Evolutionary conservation across 2,888 invertebrate genomes (phyloP).

Genomic region (Eristalis intricaria): DNA sequence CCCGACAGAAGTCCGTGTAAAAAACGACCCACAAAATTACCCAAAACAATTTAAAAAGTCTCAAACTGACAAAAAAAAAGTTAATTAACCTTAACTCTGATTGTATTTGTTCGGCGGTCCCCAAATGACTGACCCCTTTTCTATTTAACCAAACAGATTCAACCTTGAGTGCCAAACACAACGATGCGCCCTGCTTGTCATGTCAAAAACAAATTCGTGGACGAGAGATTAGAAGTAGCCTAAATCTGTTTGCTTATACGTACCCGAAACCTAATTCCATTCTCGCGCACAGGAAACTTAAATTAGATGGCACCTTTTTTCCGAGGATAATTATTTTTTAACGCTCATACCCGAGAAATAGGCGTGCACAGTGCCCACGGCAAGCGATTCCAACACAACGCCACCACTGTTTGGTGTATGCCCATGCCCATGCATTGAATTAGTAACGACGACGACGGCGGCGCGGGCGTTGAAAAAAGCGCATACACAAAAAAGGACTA

Average conservation of each 20-base stretch:
- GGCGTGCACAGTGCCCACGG: conserved; percentile 43
- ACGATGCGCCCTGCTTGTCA: conserved; percentile 55
- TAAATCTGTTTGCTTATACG: conserved; percentile 57
- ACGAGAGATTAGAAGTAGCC: conserved; percentile 25
- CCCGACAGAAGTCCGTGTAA: background rate
- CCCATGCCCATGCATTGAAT: background rate
- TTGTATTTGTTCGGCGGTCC: conserved; percentile 23
- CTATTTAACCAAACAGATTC: conserved; percentile 8
- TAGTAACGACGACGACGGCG: background rate
- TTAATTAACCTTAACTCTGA: conserved; percentile 56
- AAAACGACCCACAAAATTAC: background rate
- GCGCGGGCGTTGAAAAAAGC: conserved; percentile 51
- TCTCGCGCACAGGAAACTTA: conserved; percentile 20
- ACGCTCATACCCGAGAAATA: conserved; percentile 12
- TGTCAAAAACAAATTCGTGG: conserved; percentile 32
- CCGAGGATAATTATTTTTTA: conserved; percentile 54
- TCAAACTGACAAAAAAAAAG: conserved; percentile 9
- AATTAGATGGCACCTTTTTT: conserved; percentile 55
- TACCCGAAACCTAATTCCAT: conserved; percentile 43
- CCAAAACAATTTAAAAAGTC: background rate
- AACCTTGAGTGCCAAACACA: conserved; percentile 14
- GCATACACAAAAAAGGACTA: conserved; percentile 20
- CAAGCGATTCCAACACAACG: conserved; percentile 35
- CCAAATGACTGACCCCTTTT: conserved; percentile 5
- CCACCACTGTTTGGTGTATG: background rate